Percentiles rank a stretch among this genome's conserved stretches.
These are phyloP conservation scores for Bovichtus variegatus DNA, from an alignment of 2,797 vertebrate genomes.

Conservation along the genomic window DNA sequence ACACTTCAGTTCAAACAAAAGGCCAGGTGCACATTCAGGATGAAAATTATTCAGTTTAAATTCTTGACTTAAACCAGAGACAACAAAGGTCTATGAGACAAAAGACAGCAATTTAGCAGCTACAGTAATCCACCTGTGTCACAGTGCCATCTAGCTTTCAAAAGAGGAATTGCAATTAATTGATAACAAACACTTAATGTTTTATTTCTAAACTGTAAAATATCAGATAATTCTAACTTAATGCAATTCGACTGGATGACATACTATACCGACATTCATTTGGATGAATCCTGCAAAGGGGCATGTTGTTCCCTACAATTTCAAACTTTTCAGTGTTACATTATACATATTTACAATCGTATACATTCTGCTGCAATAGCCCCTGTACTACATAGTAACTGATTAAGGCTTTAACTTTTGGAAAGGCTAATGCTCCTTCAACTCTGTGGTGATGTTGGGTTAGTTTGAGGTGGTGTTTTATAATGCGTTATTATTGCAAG, in stretches of 20 bases:
- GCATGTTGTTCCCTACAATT: background rate
- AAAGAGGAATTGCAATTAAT: constrained; percentile 24
- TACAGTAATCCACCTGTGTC: constrained; percentile 37
- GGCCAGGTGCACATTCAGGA: constrained; percentile 17
- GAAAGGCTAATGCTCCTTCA: background rate
- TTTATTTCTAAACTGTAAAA: background rate
- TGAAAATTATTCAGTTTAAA: constrained; percentile 8
- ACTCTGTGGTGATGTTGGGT: background rate
- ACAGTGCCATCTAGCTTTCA: constrained; percentile 73
- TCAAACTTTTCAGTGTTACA: background rate
- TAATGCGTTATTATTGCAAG: background rate
- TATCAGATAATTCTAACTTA: background rate
- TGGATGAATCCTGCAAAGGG: background rate
- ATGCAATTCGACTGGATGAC: background rate
- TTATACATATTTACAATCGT: background rate
- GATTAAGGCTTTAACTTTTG: background rate
- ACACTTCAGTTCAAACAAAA: constrained; percentile 29
- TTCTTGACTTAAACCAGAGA: constrained; percentile 37
- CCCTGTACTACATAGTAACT: background rate
- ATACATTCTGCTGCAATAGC: background rate
- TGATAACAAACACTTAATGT: background rate
- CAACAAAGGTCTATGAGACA: constrained; percentile 53
- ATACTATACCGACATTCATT: background rate
- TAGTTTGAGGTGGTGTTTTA: background rate
- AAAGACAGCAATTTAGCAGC: constrained; percentile 32